These are phyloP conservation scores for Agrotis puta DNA, from an alignment of 2,888 invertebrate genomes.

Conservation along the genomic window DNA sequence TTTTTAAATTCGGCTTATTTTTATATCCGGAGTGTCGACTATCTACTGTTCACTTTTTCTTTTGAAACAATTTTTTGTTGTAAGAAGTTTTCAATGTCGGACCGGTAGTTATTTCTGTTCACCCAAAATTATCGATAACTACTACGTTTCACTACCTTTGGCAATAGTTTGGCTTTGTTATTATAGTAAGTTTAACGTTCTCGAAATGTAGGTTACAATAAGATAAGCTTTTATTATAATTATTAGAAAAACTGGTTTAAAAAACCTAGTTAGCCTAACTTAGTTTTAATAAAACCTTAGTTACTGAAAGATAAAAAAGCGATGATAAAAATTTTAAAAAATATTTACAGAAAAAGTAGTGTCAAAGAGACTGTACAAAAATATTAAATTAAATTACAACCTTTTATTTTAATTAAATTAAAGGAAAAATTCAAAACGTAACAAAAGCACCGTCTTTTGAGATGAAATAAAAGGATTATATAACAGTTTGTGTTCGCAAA, in stretches of 20 bases:
- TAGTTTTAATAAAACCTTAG: background rate
- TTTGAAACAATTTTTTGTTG: conserved; percentile 2
- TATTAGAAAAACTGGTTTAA: background rate
- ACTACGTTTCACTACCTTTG: background rate
- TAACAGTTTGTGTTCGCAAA: conserved; percentile 26
- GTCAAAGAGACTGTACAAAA: background rate
- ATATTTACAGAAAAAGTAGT: background rate
- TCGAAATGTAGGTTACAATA: background rate
- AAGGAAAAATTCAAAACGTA: background rate
- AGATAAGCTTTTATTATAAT: background rate
- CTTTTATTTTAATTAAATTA: background rate
- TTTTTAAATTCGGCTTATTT: background rate
- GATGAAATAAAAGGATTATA: conserved; percentile 42
- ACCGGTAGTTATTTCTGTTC: conserved; percentile 11
- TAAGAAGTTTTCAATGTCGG: background rate
- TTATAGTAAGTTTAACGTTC: too few species aligned
- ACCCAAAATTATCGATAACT: conserved; percentile 4
- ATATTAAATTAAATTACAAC: background rate
- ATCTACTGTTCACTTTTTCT: conserved; percentile 5
- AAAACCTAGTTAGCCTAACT: too few species aligned
- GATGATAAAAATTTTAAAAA: too few species aligned
- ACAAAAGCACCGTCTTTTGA: conserved; percentile 9
- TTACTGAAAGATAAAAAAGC: too few species aligned
- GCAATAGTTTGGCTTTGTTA: background rate
- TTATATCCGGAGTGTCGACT: background rate